Evolutionary conservation across 2,888 invertebrate species (phyloP).

Genomic region (Ariolimax columbianus): DNA sequence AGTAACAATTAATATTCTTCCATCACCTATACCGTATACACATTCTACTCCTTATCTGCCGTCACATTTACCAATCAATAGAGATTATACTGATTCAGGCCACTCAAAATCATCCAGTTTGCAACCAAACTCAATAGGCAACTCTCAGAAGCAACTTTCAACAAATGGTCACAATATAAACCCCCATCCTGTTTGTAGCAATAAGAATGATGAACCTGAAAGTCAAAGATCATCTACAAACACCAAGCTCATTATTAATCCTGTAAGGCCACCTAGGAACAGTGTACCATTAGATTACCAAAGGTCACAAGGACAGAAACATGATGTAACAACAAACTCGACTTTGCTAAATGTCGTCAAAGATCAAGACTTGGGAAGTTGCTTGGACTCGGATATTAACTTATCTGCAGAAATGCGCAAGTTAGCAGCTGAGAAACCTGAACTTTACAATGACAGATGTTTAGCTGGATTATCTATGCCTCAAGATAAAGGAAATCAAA

Average conservation of each 20-base stretch:
- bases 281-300: background rate
- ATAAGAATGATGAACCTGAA: background rate
- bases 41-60: conserved; percentile 4
- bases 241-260: background rate
- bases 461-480: background rate
- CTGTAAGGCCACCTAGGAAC: background rate
- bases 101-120: background rate
- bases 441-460: conserved; percentile 30
- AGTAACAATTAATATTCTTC: background rate
- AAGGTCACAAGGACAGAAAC: background rate
- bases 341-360: background rate
- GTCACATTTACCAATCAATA: background rate
- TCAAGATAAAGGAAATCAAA: background rate
- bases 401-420: conserved; percentile 28
- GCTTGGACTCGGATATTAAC: background rate
- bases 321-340: background rate
- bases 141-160: background rate
- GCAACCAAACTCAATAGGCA: background rate
- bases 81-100: background rate
- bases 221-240: background rate
- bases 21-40: background rate
- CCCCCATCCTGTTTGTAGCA: background rate
- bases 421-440: conserved; percentile 27
- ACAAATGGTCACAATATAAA: background rate
- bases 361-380: background rate